Evolutionary conservation across 2,888 invertebrate genomes (phyloP).

Genomic region (Rhyacophila evoluta): DNA sequence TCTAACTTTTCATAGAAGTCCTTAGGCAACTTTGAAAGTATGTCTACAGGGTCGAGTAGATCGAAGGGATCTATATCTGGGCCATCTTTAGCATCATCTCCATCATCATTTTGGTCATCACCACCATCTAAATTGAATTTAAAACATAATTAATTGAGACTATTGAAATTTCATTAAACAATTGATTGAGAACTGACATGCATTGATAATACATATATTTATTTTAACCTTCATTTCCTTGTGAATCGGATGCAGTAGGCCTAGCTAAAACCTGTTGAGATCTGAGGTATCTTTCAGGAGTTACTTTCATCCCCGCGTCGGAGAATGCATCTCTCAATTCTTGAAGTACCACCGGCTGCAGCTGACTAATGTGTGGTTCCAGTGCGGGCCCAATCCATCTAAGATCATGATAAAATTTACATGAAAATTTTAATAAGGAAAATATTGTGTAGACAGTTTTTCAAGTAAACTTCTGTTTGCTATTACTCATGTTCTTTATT

Average conservation of each 20-base stretch:
- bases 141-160: too few relatives aligned
- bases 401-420: background rate
- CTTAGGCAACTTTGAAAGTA: conserved; percentile 91
- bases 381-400: conserved; percentile 88
- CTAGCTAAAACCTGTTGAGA: conserved; percentile 84
- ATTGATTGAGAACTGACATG: too few relatives aligned
- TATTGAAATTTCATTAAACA: too few relatives aligned
- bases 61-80: conserved; percentile 90
- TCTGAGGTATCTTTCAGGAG: conserved; percentile 80
- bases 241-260: conserved; percentile 66
- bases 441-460: too few relatives aligned
- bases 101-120: conserved; percentile 71
- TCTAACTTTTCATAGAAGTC: conserved; percentile 96
- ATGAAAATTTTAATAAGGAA: too few relatives aligned
- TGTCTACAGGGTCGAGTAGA: conserved; percentile 91
- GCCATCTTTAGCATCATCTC: conserved; percentile 72
- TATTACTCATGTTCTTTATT: too few relatives aligned
- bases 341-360: conserved; percentile 91
- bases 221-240: conserved; percentile 69
- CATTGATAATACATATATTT: too few relatives aligned
- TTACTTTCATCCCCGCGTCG: conserved; percentile 76
- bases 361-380: conserved; percentile 84
- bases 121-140: conserved; percentile 62
- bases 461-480: too few relatives aligned
- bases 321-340: conserved; percentile 92